Evolutionary conservation across 1,140 invertebrate genomes (phyloP).

Genomic region (Prorops nasuta): DNA sequence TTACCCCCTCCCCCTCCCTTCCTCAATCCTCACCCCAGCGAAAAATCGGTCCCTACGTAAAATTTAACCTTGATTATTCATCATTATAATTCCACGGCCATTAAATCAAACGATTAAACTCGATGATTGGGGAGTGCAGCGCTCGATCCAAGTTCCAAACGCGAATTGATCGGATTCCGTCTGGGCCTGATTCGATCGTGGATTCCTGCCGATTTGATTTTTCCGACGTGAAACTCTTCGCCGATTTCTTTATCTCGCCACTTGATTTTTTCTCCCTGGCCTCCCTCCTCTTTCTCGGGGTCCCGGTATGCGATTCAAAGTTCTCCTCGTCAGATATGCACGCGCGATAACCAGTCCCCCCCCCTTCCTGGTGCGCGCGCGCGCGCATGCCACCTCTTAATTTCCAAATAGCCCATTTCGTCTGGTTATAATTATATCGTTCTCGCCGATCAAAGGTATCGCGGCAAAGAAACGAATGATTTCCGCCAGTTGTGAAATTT

Average conservation of each 20-base stretch:
- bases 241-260: background rate
- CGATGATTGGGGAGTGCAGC: no score
- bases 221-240: slow-evolving; percentile 1
- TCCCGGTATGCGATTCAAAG: background rate
- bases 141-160: no score
- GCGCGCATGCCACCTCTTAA: background rate
- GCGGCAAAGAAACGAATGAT: no score
- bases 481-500: no score
- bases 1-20: background rate
- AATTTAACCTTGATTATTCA: no score
- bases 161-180: background rate
- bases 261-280: background rate
- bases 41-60: no score
- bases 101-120: no score
- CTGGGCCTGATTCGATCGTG: background rate
- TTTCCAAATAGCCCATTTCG: no score
- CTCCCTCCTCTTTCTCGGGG: background rate
- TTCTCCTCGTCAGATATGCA: background rate
- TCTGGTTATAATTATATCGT: no score
- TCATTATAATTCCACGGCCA: no score
- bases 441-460: no score
- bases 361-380: background rate
- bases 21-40: background rate
- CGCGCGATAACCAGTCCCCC: background rate
- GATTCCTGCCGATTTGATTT: background rate